Percentiles rank a stretch among this genome's conserved stretches.
Conservation (phyloP, 2,113 vertebrate species). For the Nycticebus coucang region DNA sequence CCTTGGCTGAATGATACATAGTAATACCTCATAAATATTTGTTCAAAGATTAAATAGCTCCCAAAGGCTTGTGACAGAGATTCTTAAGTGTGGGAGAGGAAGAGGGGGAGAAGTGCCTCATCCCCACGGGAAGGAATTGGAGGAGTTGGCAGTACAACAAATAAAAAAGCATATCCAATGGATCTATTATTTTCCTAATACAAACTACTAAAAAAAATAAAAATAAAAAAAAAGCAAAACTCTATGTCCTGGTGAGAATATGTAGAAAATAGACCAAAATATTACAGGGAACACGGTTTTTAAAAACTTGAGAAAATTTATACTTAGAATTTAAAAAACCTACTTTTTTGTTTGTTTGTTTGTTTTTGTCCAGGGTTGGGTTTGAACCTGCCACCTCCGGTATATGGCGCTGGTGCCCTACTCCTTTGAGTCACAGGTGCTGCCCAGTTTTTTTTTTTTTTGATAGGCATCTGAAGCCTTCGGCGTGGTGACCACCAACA, state of each 20-base stretch:
- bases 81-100: background rate
- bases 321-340: background rate
- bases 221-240: background rate
- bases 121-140: background rate
- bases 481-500: no score
- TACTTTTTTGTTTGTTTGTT: background rate
- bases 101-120: background rate
- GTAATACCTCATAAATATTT: background rate
- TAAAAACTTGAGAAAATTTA: background rate
- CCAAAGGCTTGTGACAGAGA: background rate
- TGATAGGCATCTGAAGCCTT: background rate
- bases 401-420: no score
- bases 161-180: background rate
- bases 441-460: no score
- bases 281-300: background rate
- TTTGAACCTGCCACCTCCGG: no score
- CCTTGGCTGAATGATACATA: background rate
- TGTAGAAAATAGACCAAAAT: background rate
- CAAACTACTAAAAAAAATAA: background rate
- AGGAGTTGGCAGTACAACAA: background rate
- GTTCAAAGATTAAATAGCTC: background rate
- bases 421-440: no score
- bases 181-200: background rate
- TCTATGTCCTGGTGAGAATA: background rate
- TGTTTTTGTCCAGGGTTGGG: no score